These are phyloP conservation scores for Dicentrarchus labrax DNA, from an alignment of 2,113 vertebrate species.

Conservation along the genomic window DNA sequence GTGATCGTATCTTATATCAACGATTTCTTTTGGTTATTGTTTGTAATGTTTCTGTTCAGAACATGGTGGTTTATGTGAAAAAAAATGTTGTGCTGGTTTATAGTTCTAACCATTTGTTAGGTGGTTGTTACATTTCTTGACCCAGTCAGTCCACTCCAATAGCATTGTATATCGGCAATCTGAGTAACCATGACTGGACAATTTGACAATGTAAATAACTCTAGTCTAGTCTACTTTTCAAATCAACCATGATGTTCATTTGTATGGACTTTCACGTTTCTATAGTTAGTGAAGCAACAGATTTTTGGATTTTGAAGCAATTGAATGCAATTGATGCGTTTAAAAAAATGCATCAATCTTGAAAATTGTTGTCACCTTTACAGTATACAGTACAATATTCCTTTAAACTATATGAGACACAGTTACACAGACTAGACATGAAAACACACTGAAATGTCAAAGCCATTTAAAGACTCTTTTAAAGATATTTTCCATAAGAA, in stretches of 20 bases:
- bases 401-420: not conserved
- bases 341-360: not conserved
- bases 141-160: too few relatives aligned
- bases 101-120: too few relatives aligned
- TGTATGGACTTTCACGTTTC: not conserved
- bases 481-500: not conserved
- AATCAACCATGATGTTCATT: not conserved
- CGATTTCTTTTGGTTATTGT: too few relatives aligned
- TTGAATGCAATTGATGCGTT: not conserved
- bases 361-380: not conserved
- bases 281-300: not conserved
- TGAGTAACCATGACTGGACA: too few relatives aligned
- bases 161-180: too few relatives aligned
- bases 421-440: not conserved
- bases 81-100: too few relatives aligned
- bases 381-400: too few relatives aligned
- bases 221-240: not conserved
- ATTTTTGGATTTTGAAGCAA: not conserved
- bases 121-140: too few relatives aligned
- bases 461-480: constrained; percentile 5
- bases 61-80: too few relatives aligned
- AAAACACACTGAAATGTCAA: constrained; percentile 29
- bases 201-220: too few relatives aligned
- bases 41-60: too few relatives aligned
- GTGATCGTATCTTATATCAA: too few relatives aligned